Percentiles rank a stretch among this genome's conserved stretches.
phyloP scores from a whole-genome alignment of 2,797 vertebrate species.

The Sebastes goodei region DNA sequence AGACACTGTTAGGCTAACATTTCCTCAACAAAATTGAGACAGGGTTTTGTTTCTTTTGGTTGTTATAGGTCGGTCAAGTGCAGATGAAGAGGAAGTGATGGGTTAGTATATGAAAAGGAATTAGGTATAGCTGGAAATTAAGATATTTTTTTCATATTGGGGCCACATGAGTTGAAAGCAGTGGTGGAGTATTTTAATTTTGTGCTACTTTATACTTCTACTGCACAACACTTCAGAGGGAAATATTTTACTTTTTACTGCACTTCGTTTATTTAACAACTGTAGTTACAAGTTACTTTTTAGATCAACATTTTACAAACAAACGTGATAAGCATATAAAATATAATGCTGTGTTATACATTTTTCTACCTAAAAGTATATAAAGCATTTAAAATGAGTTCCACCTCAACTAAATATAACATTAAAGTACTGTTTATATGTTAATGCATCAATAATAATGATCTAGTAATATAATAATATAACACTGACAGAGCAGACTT shows the following conservation, averaged over 20 bases:
- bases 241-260: background rate
- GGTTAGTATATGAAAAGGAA: background rate
- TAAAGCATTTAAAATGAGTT: background rate
- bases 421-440: background rate
- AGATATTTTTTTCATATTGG: background rate
- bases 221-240: background rate
- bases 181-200: background rate
- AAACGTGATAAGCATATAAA: background rate
- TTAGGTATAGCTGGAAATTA: background rate
- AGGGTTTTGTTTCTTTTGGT: background rate
- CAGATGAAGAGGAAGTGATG: background rate
- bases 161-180: background rate
- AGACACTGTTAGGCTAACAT: background rate
- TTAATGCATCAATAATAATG: background rate
- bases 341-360: background rate
- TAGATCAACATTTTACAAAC: background rate
- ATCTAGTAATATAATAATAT: background rate
- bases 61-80: fast-evolving
- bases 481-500: background rate
- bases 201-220: background rate
- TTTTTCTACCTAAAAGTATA: background rate
- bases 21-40: background rate
- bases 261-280: background rate
- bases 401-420: background rate
- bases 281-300: background rate